These are phyloP conservation scores for Alectura lathami DNA, from an alignment of 2,113 vertebrate genomes.

Conservation along the genomic window DNA sequence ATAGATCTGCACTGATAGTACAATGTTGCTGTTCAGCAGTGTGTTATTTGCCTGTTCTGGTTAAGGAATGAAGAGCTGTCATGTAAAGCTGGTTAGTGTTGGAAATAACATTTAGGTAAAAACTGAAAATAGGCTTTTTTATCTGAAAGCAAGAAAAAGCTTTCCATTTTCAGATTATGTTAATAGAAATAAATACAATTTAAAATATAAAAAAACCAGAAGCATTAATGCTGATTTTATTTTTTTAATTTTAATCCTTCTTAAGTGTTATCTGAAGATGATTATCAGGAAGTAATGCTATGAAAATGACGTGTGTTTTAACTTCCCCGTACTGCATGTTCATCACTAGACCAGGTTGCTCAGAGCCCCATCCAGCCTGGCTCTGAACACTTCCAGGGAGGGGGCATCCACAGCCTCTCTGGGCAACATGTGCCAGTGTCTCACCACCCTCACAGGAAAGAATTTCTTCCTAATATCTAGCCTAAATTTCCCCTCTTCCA, in stretches of 20 bases:
- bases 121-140: accelerated
- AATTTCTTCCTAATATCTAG: too few relatives aligned
- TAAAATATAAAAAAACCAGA: not conserved
- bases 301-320: not conserved
- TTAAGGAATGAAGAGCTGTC: not conserved
- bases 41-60: not conserved
- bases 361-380: too few relatives aligned
- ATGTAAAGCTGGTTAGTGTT: not conserved
- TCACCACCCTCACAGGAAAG: too few relatives aligned
- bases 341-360: too few relatives aligned
- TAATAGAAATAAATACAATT: not conserved
- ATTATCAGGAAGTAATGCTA: not conserved
- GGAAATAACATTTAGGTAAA: not conserved
- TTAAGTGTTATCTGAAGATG: not conserved
- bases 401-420: too few relatives aligned
- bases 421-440: too few relatives aligned
- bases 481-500: too few relatives aligned
- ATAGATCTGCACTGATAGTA: not conserved
- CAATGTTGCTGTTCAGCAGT: not conserved
- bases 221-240: not conserved
- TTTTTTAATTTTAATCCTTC: not conserved
- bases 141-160: not conserved
- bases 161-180: not conserved
- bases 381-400: too few relatives aligned
- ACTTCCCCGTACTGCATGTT: accelerated